These are phyloP conservation scores for Geophilus truncorum DNA, from an alignment of 2,888 invertebrate species.

Conservation along the genomic window DNA sequence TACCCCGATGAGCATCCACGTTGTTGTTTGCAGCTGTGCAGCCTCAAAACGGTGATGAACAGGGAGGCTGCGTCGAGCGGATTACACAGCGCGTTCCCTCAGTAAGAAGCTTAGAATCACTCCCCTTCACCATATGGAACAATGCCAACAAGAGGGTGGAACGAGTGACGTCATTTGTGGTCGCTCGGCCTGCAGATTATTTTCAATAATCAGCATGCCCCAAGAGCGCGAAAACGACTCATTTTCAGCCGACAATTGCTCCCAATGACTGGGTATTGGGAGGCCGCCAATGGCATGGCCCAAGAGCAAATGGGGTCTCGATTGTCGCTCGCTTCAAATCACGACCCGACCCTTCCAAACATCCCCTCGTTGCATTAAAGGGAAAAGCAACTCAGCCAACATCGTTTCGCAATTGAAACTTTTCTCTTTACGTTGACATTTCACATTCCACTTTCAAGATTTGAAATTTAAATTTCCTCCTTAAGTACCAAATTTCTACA, in stretches of 20 bases:
- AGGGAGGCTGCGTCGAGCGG: slow-evolving; percentile 24
- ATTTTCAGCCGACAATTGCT: slow-evolving; percentile 20
- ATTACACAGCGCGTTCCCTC: slow-evolving; percentile 19
- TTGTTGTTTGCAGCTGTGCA: slow-evolving; percentile 20
- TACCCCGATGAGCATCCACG: not conserved
- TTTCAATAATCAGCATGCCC: slow-evolving; percentile 24
- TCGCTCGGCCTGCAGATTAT: slow-evolving; percentile 25
- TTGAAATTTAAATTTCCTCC: not conserved
- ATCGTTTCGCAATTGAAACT: slow-evolving; percentile 3
- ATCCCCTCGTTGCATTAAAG: slow-evolving; percentile 14
- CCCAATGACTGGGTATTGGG: slow-evolving; percentile 27
- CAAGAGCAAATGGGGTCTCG: slow-evolving; percentile 27
- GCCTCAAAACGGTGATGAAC: slow-evolving; percentile 23
- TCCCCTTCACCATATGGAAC: slow-evolving; percentile 13
- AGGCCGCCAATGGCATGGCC: slow-evolving; percentile 18
- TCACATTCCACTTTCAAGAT: not conserved
- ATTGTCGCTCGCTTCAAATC: slow-evolving; percentile 21
- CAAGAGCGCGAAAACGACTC: slow-evolving; percentile 5
- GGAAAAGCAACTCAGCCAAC: not conserved
- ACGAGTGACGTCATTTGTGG: slow-evolving; percentile 15
- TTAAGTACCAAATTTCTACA: too few relatives aligned
- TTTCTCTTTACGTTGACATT: not conserved
- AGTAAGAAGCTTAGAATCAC: slow-evolving; percentile 17
- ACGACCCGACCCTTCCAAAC: slow-evolving; percentile 20
- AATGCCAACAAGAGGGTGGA: slow-evolving; percentile 18